A percentile compares a stretch with the other conserved stretches of the same genome.
Evolutionary conservation across 2,113 vertebrate genomes (phyloP).

Genomic region (Passerina amoena): DNA sequence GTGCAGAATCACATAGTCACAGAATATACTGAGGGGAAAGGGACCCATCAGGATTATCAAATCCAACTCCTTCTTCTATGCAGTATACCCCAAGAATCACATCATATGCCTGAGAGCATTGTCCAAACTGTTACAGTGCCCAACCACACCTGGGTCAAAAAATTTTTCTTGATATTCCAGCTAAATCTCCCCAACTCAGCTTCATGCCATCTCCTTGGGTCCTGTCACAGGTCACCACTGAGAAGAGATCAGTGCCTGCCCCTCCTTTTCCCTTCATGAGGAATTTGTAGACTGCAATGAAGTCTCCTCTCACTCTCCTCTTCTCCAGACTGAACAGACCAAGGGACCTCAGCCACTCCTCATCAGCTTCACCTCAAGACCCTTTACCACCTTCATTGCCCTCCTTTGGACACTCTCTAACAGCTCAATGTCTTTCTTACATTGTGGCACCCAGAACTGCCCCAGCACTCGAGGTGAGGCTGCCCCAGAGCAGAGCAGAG

Average conservation of each 20-base stretch:
- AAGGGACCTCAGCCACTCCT: not conserved
- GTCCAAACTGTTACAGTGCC: not conserved
- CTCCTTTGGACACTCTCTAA: not conserved
- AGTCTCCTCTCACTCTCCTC: not conserved
- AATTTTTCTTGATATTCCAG: not conserved
- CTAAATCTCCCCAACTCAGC: not conserved
- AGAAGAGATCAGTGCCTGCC: not conserved
- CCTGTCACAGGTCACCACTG: fast-evolving
- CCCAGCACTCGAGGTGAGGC: not conserved
- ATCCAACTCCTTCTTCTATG: not conserved
- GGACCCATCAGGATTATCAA: not conserved
- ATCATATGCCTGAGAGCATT: not conserved
- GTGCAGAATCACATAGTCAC: not conserved
- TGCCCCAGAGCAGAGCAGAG: not conserved
- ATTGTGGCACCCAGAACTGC: too few species aligned
- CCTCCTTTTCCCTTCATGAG: not conserved
- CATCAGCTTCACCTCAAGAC: fast-evolving
- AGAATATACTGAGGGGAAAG: not conserved
- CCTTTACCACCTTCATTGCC: not conserved
- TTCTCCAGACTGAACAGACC: not conserved
- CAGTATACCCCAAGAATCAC: not conserved
- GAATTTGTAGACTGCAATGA: not conserved
- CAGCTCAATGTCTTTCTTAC: fast-evolving
- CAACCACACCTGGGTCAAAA: not conserved
- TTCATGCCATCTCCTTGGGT: not conserved